Evolutionary conservation across 2,888 invertebrate genomes (phyloP).

Genomic region (Adelognathus sp.): DNA sequence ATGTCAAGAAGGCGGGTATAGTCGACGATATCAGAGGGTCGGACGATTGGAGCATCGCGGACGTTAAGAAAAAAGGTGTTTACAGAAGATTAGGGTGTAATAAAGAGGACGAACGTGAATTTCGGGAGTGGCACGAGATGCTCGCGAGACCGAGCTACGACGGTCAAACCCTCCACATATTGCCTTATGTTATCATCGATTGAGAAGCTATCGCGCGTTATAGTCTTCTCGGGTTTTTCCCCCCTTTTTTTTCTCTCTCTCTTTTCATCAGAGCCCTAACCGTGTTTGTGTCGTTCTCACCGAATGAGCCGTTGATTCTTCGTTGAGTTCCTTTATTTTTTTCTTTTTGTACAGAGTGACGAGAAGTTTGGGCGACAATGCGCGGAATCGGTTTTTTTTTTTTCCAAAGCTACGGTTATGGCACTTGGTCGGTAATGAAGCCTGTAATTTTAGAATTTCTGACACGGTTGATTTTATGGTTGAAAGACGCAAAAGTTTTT

Average conservation of each 20-base stretch:
- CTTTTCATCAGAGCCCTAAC: too few species aligned
- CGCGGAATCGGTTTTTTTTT: too few species aligned
- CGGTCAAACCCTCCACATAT: conserved; percentile 92
- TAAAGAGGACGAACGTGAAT: conserved; percentile 82
- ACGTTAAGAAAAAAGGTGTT: conserved; percentile 61
- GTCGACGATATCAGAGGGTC: conserved; percentile 36
- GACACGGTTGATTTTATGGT: too few species aligned
- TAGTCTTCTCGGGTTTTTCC: background rate
- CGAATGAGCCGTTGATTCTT: background rate
- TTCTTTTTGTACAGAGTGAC: background rate
- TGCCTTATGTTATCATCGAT: conserved; percentile 99
- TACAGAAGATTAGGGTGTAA: conserved; percentile 64
- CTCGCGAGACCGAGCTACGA: conserved; percentile 88
- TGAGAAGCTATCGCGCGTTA: conserved; percentile 78
- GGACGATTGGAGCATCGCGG: conserved; percentile 40
- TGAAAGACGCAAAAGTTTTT: too few species aligned
- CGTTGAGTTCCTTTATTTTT: conserved; percentile 15
- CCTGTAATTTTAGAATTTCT: too few species aligned
- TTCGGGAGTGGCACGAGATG: conserved; percentile 96
- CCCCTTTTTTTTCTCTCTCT: background rate
- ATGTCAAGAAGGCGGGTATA: conserved; percentile 40
- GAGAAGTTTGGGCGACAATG: background rate
- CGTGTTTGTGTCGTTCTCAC: background rate
- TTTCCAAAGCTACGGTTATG: too few species aligned
- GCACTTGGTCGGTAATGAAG: too few species aligned